These are phyloP conservation scores for Conopomorpha cramerella DNA, from an alignment of 1,140 invertebrate genomes.

Conservation along the genomic window DNA sequence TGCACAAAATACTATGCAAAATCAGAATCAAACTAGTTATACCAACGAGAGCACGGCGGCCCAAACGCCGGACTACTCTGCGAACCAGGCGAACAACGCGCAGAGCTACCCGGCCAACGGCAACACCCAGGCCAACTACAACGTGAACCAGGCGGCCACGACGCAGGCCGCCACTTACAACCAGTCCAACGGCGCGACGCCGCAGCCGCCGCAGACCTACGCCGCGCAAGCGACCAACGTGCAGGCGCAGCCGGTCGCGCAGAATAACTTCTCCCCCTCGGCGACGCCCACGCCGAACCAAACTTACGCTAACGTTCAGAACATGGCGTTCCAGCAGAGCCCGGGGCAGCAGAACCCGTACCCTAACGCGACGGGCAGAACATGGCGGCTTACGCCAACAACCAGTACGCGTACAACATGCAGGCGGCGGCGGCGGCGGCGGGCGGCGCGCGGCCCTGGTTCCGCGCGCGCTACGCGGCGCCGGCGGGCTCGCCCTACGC, in stretches of 20 bases:
- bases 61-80: constrained; percentile 14
- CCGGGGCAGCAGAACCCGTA: constrained; percentile 31
- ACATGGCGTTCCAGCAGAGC: constrained; percentile 25
- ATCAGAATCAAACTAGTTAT: constrained; percentile 19
- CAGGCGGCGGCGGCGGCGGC: constrained; percentile 23
- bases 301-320: constrained; percentile 22
- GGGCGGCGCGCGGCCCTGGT: constrained; percentile 39
- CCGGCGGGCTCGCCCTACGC: constrained; percentile 39
- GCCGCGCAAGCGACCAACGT: constrained; percentile 17
- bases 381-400: constrained; percentile 44
- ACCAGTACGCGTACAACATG: constrained; percentile 35
- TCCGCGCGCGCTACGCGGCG: constrained; percentile 35
- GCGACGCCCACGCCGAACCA: constrained; percentile 40
- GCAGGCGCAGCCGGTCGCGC: constrained; percentile 24
- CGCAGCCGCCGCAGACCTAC: constrained; percentile 19
- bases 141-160: constrained; percentile 20
- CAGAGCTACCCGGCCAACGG: constrained; percentile 30
- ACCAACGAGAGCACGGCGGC: constrained; percentile 19
- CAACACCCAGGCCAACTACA: constrained; percentile 16
- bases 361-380: constrained; percentile 50
- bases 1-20: constrained; percentile 15
- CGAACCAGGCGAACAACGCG: constrained; percentile 18
- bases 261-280: constrained; percentile 35
- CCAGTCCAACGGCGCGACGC: constrained; percentile 21
- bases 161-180: constrained; percentile 26